A percentile compares a stretch with the other conserved stretches of the same genome.
phyloP scores from a whole-genome alignment of 2,113 vertebrate genomes.

The Podarcis muralis region DNA sequence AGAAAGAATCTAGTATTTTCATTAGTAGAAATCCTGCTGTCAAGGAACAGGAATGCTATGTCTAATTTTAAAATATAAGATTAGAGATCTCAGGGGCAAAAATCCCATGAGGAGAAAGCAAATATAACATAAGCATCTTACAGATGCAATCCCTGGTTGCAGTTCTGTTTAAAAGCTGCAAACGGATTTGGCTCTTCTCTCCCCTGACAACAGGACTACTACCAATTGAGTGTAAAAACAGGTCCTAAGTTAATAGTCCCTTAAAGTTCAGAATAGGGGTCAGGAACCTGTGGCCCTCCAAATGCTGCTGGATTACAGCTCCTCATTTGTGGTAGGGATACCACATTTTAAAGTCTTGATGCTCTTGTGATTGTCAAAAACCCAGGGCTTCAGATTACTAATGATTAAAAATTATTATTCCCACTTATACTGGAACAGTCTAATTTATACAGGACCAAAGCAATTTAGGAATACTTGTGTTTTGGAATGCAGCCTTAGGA shows the following conservation, averaged over 20 bases:
- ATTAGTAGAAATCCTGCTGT: background rate
- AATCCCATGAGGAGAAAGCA: background rate
- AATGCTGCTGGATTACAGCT: too few relatives aligned
- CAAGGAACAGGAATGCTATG: background rate
- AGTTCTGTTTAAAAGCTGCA: background rate
- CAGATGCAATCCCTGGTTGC: background rate
- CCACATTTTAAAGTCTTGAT: background rate
- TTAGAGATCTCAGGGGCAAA: background rate
- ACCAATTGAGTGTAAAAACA: background rate
- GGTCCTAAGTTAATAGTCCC: background rate
- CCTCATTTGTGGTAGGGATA: background rate
- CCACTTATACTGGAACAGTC: background rate
- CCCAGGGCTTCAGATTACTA: background rate
- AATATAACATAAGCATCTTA: background rate
- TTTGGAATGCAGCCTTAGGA: background rate
- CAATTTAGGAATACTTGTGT: background rate
- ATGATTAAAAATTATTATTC: background rate
- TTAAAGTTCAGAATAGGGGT: background rate
- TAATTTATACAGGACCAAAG: background rate
- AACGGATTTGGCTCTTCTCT: background rate
- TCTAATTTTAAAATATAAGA: background rate
- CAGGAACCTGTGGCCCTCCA: too few relatives aligned
- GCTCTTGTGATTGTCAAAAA: background rate
- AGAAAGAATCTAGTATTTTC: background rate
- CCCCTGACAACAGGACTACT: background rate